These are phyloP conservation scores for Laothoe populi DNA, from an alignment of 2,888 invertebrate species.

Conservation along the genomic window DNA sequence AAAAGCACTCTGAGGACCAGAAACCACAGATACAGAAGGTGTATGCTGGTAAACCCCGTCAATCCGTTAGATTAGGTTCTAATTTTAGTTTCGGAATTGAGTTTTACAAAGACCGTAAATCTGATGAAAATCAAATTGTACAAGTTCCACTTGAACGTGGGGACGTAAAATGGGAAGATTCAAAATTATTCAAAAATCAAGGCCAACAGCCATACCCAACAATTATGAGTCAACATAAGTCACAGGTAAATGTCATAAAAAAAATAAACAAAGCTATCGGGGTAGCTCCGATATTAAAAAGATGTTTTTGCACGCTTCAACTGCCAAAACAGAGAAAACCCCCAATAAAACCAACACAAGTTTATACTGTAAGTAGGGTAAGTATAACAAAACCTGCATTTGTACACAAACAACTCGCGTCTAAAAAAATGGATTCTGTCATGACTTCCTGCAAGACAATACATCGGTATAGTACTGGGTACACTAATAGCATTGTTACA, in stretches of 20 bases:
- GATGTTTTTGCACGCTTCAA: conserved; percentile 52
- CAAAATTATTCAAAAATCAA: conserved; percentile 4
- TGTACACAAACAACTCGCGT: not conserved
- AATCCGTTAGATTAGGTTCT: conserved; percentile 39
- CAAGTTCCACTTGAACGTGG: conserved; percentile 11
- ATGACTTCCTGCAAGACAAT: not conserved
- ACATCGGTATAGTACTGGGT: not conserved
- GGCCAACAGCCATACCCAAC: conserved; percentile 21
- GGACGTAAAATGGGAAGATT: not conserved
- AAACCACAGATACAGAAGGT: conserved; percentile 8
- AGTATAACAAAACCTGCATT: conserved; percentile 30
- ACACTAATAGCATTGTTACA: conserved; percentile 1
- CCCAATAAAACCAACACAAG: conserved; percentile 28
- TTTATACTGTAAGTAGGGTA: conserved; percentile 34
- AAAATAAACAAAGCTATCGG: conserved; percentile 38
- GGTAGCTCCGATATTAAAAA: conserved; percentile 46
- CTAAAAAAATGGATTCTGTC: not conserved
- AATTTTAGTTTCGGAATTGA: conserved; percentile 43
- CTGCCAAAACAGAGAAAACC: conserved; percentile 39
- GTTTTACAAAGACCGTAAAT: conserved; percentile 32
- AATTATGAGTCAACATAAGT: conserved; percentile 26
- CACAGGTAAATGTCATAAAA: conserved; percentile 36
- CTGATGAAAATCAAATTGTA: conserved; percentile 29
- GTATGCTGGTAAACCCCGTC: conserved; percentile 26
- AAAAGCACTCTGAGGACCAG: not conserved